These are phyloP conservation scores for Nomada ruficornis DNA, from an alignment of 2,888 invertebrate species.

Conservation along the genomic window DNA sequence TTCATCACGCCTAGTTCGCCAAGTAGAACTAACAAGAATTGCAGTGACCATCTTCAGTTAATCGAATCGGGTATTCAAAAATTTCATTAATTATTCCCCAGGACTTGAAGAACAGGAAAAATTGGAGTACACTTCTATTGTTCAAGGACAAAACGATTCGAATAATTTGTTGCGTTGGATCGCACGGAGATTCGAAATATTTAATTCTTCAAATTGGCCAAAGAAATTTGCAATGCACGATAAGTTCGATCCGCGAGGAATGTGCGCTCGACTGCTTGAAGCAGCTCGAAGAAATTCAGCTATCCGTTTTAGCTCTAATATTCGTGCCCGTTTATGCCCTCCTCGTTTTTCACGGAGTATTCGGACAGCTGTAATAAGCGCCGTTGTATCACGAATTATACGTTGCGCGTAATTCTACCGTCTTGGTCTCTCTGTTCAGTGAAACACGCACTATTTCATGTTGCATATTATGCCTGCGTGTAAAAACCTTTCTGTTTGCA, in stretches of 20 bases:
- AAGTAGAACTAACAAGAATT: too few species aligned
- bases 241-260: too few species aligned
- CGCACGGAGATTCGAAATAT: too few species aligned
- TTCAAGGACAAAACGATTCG: neutral
- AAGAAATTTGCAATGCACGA: too few species aligned
- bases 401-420: slow-evolving; percentile 34
- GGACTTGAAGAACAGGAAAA: too few species aligned
- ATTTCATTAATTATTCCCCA: too few species aligned
- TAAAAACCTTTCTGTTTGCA: neutral
- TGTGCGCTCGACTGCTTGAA: neutral
- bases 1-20: neutral
- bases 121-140: neutral
- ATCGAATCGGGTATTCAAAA: too few species aligned
- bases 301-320: neutral
- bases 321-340: neutral
- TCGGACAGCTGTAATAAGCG: slow-evolving; percentile 23
- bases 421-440: slow-evolving; percentile 26
- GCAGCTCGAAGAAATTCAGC: neutral
- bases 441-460: slow-evolving; percentile 2
- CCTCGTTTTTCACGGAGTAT: slow-evolving; percentile 12
- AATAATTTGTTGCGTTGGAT: too few species aligned
- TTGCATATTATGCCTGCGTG: neutral
- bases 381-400: slow-evolving; percentile 33
- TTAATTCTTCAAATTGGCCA: neutral
- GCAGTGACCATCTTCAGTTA: too few species aligned